phyloP scores from a whole-genome alignment of 2,888 invertebrate genomes.

The Alviniconcha strummeri region DNA sequence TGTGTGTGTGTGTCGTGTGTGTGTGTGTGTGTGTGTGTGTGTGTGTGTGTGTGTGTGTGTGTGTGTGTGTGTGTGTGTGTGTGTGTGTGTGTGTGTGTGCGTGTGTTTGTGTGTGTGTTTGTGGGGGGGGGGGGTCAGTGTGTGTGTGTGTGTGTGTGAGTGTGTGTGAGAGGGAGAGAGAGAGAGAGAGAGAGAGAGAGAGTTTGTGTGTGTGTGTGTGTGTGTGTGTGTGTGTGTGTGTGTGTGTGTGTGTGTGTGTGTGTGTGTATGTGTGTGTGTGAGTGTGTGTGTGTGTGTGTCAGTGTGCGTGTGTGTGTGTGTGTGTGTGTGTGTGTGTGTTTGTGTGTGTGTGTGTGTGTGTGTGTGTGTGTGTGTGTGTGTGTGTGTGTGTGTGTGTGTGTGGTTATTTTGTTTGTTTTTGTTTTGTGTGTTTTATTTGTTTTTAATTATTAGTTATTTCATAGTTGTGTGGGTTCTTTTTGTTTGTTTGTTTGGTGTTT shows the following conservation, averaged over 20 bases:
- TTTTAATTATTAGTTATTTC: too few species aligned
- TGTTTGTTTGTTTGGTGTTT: too few species aligned
- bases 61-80: not conserved
- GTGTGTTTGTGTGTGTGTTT: not conserved
- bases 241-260: not conserved
- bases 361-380: not conserved
- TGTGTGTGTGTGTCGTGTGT: not conserved
- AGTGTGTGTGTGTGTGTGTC: not conserved
- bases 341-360: slow-evolving; percentile 1
- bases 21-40: not conserved
- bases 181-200: too few species aligned
- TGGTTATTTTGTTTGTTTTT: too few species aligned
- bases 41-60: slow-evolving; percentile 11
- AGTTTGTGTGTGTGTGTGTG: not conserved
- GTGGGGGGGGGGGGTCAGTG: too few species aligned
- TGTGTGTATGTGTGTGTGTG: not conserved
- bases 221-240: not conserved
- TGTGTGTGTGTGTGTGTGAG: not conserved
- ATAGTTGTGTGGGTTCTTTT: too few species aligned
- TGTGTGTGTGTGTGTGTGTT: not conserved
- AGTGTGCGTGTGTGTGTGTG: not conserved
- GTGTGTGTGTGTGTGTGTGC: not conserved
- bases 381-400: too few species aligned
- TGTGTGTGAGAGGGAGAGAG: too few species aligned
- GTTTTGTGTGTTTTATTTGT: too few species aligned